Percentiles rank a stretch among this genome's conserved stretches.
Evolutionary conservation across 2,113 vertebrate genomes (phyloP).

Genomic region (Chlorodrepanis virens): DNA sequence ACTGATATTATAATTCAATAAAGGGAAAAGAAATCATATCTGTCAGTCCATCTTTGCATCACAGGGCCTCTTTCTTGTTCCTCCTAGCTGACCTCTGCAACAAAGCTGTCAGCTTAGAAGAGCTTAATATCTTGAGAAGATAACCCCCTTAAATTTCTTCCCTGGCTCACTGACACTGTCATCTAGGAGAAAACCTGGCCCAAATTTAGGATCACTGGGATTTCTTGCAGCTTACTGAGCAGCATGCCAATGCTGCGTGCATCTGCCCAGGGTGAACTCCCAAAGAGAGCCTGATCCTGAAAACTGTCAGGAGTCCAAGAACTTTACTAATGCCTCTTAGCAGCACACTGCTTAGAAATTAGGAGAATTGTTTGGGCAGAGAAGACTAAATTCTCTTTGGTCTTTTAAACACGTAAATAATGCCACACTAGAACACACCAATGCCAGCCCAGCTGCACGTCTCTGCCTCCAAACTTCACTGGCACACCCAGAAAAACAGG

Average conservation of each 20-base stretch:
- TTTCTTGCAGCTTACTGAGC: background rate
- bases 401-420: background rate
- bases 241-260: background rate
- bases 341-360: background rate
- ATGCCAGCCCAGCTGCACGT: background rate
- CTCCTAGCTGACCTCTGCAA: conserved; percentile 51
- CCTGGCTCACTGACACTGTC: conserved; percentile 45
- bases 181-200: conserved; percentile 14
- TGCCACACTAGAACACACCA: accelerated
- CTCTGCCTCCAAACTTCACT: background rate
- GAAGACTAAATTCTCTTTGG: background rate
- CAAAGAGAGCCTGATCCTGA: background rate
- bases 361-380: background rate
- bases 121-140: conserved; percentile 50
- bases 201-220: conserved; percentile 20
- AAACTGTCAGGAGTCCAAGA: background rate
- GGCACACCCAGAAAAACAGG: accelerated
- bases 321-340: background rate
- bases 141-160: conserved; percentile 46
- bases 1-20: conserved; percentile 55
- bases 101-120: conserved; percentile 55
- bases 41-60: conserved; percentile 56
- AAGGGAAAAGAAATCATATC: conserved; percentile 49
- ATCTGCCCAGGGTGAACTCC: background rate
- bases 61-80: conserved; percentile 1